Percentiles rank a stretch among this genome's conserved stretches.
These are phyloP conservation scores for Sinotaia quadrata DNA, from an alignment of 2,888 invertebrate genomes.

Conservation along the genomic window DNA sequence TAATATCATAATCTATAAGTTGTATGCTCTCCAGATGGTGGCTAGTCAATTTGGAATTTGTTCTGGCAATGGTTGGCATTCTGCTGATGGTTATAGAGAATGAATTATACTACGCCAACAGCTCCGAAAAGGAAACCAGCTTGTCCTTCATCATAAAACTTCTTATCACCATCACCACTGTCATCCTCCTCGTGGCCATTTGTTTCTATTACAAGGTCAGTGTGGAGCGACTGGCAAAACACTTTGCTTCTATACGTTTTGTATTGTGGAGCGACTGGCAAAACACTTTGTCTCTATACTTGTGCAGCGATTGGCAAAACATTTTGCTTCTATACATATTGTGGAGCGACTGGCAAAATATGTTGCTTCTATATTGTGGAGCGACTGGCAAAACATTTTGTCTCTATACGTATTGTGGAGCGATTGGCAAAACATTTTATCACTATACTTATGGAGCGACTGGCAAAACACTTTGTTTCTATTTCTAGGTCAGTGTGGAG, in stretches of 20 bases:
- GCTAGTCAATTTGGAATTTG: constrained; percentile 54
- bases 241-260: not conserved
- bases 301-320: constrained; percentile 20
- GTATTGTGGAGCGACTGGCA: too few species aligned
- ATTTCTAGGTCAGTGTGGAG: too few species aligned
- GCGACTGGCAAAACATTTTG: not conserved
- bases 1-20: too few species aligned
- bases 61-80: constrained; percentile 52
- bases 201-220: constrained; percentile 48
- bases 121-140: constrained; percentile 38
- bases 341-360: too few species aligned
- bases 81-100: constrained; percentile 60
- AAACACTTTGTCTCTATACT: too few species aligned
- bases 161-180: constrained; percentile 51
- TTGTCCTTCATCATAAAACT: constrained; percentile 49
- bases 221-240: constrained; percentile 21
- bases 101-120: constrained; percentile 48
- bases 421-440: too few species aligned
- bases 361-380: too few species aligned
- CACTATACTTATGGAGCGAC: constrained; percentile 32
- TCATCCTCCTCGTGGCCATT: constrained; percentile 50
- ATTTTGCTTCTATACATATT: not conserved
- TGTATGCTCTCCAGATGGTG: constrained; percentile 38
- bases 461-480: too few species aligned
- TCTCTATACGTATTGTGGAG: too few species aligned